Base-by-base conservation (phyloP, 2,113 vertebrate genomes). In the Gallinago paraguaiae region DNA sequence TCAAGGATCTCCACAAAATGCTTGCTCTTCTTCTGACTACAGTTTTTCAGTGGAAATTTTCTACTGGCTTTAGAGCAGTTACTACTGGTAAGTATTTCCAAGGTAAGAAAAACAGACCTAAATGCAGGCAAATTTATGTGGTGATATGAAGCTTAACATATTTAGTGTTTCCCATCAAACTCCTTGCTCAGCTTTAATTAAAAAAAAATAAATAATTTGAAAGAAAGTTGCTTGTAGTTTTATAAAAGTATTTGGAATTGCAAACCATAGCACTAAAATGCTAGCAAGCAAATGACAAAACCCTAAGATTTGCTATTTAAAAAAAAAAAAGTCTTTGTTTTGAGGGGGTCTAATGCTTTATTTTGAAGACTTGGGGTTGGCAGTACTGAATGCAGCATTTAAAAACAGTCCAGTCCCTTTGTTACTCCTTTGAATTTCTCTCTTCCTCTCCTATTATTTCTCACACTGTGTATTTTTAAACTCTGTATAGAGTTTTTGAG, bases 391-490 rank as follows among this genome's bases (percentile, higher is more conserved):
- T 95, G 61, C 43, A 81, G 60, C 56, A 17, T 94, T 92, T 93
- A 94, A 92, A 97, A 97, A 92, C 93, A 86, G 80, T 81, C 80
- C 70, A 94, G 71, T 88, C 80, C 72, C 43, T 83, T 93, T 96
- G 86, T 86, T 72, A 71, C 33, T 90, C 94, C 75, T 93, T 88
- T 96, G 85, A 96, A 94, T 93, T 90, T 95, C 88, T 96, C 95
- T 93, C 93, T 96, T 97, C 94, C 95, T 96, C 92, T 92, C 51
- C 88, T 74, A 88, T 96, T 96, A 96, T 95, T 97, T 96, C 75
- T 93, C 87, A 41, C 82, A 85, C 93, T 93, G 93, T 45, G 82
- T 93, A 88, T 86, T 94, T 97, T 96, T 83, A 60, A 93, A 89
- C 60, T 75, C 72, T 92, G 51, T 59, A 68, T 3, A 64, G 93